Evolutionary conservation across 2,113 vertebrate genomes (phyloP).

Genomic region (Pelvicachromis taeniatus): DNA sequence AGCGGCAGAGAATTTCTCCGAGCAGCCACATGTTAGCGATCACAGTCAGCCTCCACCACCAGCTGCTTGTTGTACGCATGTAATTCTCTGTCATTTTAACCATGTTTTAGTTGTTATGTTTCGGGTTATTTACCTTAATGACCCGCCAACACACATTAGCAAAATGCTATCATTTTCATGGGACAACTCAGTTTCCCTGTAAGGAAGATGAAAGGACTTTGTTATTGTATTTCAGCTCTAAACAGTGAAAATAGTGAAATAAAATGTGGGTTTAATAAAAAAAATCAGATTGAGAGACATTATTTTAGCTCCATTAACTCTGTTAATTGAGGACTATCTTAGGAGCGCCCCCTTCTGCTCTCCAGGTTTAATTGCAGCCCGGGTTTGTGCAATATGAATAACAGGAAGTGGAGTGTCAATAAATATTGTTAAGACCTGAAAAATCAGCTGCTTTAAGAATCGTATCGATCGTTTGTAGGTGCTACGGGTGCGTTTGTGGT

Average conservation of each 20-base stretch:
- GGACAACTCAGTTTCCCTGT: neutral
- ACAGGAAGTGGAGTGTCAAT: neutral
- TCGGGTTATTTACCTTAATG: neutral
- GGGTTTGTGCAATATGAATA: neutral
- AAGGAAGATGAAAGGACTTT: neutral
- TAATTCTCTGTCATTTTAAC: neutral
- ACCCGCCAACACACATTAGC: neutral
- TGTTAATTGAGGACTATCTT: neutral
- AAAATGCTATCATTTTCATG: neutral
- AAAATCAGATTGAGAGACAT: neutral
- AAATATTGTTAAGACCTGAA: neutral
- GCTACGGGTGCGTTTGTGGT: neutral
- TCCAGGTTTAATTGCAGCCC: neutral
- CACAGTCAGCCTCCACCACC: neutral
- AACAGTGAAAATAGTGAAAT: neutral
- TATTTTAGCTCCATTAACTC: neutral
- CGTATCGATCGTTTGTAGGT: neutral
- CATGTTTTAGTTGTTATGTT: neutral
- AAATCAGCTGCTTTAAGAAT: neutral
- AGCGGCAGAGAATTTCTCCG: neutral
- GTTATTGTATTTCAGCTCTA: neutral
- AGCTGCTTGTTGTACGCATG: neutral
- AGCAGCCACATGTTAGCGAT: rapidly evolving
- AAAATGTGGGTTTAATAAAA: neutral
- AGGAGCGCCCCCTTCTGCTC: neutral